Conservation (phyloP, 2,888 invertebrate genomes). For the Hoplodrina blanda region DNA sequence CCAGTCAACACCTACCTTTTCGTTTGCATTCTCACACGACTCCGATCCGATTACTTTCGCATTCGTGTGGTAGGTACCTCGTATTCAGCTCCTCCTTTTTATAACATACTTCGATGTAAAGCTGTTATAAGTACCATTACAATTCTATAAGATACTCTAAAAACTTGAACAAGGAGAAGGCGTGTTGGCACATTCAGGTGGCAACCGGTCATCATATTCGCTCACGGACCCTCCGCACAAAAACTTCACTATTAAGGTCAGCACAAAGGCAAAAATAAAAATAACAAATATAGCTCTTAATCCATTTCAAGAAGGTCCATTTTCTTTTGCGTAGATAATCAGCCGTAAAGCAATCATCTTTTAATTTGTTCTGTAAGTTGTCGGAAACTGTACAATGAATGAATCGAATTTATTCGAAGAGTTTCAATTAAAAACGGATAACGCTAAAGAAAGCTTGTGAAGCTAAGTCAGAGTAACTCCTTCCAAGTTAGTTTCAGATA, state of each 20-base stretch:
- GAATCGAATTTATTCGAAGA: slow-evolving; percentile 52
- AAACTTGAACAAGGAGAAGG: slow-evolving; percentile 50
- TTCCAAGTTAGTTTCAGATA: slow-evolving; percentile 9
- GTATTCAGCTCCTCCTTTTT: slow-evolving; percentile 19
- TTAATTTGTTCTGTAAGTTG: slow-evolving; percentile 58
- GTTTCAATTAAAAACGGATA: slow-evolving; percentile 49
- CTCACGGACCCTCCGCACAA: slow-evolving; percentile 23
- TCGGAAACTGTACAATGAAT: slow-evolving; percentile 53
- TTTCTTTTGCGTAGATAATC: slow-evolving; percentile 28
- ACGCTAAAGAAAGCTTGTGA: slow-evolving; percentile 16
- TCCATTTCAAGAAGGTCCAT: slow-evolving; percentile 23
- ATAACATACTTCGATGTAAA: slow-evolving; percentile 7
- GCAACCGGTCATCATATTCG: slow-evolving; percentile 53
- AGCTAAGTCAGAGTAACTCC: slow-evolving; percentile 19
- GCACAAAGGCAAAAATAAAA: slow-evolving; percentile 27
- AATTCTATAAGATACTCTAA: slow-evolving; percentile 21
- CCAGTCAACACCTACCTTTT: not conserved
- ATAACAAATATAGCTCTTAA: slow-evolving; percentile 38
- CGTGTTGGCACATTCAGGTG: slow-evolving; percentile 47
- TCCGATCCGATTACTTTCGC: not conserved
- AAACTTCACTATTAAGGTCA: slow-evolving; percentile 48
- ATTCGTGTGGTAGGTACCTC: not conserved
- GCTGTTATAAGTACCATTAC: slow-evolving; percentile 10
- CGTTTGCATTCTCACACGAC: not conserved
- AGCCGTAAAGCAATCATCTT: slow-evolving; percentile 50